Conservation (phyloP, 1,140 invertebrate genomes). For the Dreissena polymorpha region DNA sequence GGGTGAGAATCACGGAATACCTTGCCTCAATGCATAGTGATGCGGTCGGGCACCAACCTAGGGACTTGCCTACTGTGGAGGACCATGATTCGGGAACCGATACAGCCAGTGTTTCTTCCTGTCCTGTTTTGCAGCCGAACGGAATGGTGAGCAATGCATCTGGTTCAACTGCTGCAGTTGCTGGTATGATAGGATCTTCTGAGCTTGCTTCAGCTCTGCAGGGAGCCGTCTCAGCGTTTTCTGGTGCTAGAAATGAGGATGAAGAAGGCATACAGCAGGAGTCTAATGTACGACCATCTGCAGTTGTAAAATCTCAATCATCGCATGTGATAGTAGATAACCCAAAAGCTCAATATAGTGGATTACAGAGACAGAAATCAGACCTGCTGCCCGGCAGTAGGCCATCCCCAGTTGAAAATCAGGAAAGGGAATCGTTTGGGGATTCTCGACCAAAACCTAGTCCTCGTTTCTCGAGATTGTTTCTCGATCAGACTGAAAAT, state of each 20-base stretch:
- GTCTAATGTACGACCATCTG: conserved; percentile 73
- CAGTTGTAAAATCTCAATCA: conserved; percentile 76
- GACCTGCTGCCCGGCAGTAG: conserved; percentile 73
- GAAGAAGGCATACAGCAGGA: conserved; percentile 71
- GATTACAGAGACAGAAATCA: conserved; percentile 78
- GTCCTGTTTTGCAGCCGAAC: conserved; percentile 64
- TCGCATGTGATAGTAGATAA: conserved; percentile 72
- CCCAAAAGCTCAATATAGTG: conserved; percentile 69
- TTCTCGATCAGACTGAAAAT: conserved; percentile 62
- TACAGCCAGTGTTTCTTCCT: conserved; percentile 72
- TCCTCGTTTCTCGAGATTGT: conserved; percentile 71
- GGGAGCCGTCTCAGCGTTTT: conserved; percentile 12
- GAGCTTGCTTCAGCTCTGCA: background rate
- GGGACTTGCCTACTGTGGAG: conserved; percentile 63
- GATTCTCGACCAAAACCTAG: conserved; percentile 72
- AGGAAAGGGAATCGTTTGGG: conserved; percentile 28
- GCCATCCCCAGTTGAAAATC: conserved; percentile 11
- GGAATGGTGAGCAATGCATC: conserved; percentile 33
- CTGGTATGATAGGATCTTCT: background rate
- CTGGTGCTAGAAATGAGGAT: conserved; percentile 22
- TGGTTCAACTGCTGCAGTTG: conserved; percentile 27
- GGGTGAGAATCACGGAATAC: conserved; percentile 96
- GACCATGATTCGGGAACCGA: conserved; percentile 74
- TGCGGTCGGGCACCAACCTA: conserved; percentile 57
- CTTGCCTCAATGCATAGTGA: conserved; percentile 88